Percentiles rank a stretch among this genome's conserved stretches.
phyloP scores from a whole-genome alignment of 2,888 invertebrate genomes.

The Rhimphoctona megacephalus region DNA sequence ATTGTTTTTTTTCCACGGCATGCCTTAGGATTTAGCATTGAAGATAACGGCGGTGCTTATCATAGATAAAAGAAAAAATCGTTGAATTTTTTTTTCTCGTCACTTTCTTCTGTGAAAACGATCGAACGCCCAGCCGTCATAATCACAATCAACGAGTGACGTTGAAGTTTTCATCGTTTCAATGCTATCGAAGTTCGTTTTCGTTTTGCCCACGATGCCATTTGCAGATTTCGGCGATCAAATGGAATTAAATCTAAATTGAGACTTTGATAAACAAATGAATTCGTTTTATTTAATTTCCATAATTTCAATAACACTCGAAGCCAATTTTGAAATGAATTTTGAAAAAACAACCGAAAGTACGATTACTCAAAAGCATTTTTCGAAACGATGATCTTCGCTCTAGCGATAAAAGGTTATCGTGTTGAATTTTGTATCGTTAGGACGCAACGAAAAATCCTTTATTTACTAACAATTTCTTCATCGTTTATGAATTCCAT shows the following conservation, averaged over 20 bases:
- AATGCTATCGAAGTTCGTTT: background rate
- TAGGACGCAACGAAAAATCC: background rate
- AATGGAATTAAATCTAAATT: background rate
- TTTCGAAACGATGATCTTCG: slow-evolving; percentile 2
- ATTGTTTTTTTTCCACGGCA: background rate
- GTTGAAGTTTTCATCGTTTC: background rate
- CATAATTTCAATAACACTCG: background rate
- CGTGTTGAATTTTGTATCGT: too few relatives aligned
- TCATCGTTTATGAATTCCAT: background rate
- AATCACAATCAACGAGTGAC: background rate
- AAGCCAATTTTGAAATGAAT: background rate
- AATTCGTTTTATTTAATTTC: background rate
- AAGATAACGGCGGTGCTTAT: background rate
- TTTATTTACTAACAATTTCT: background rate
- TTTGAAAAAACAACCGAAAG: background rate
- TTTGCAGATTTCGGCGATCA: background rate
- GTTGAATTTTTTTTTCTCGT: too few relatives aligned
- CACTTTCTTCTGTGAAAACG: background rate
- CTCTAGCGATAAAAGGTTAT: background rate
- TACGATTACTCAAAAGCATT: background rate
- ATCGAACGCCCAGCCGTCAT: background rate
- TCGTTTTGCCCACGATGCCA: background rate
- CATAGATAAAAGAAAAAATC: background rate
- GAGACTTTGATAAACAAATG: background rate
- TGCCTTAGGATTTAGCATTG: background rate